Base-by-base conservation (phyloP, 2,888 invertebrate species). In the Mactromeris polynyma region DNA sequence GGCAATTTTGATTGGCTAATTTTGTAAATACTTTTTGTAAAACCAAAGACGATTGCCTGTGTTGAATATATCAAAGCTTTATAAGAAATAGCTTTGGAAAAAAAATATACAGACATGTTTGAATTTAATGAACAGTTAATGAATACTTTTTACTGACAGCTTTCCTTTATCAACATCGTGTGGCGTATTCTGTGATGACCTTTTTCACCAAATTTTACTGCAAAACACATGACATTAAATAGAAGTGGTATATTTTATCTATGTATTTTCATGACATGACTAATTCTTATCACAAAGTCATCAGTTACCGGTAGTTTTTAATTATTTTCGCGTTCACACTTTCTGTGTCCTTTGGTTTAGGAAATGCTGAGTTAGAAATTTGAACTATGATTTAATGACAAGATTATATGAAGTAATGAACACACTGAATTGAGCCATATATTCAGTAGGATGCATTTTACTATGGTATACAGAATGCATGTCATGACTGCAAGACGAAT, bases 201-300 rank as follows among this genome's bases (percentile, higher is more conserved):
- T 64, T 26, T 64, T 26, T 26, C 26, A 26, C 11, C 11, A 26
- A 64, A 6, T 6, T 26, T 26, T 64, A 26, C 26, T n/a, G 58
- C 58, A 64, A 64, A 51, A 26, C n/a, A 64, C 58, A 64, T 64
- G 58, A 64, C 58, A 64, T 64, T 4, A 4, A 11, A n/a, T 26
- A 26, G 58, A 26, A 26, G 58, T 64, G 58, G 58, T 26, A 64
- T 64, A 26, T 64, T 64, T 64, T 26, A 26, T 26, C n/a, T 11
- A 64, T 64, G n/a, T 64, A 26, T 46, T 46, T n/a, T 26, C 58
- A 64, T 64, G 58, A 58, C 58, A 58, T 58, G 58, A 51, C 51
- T 17, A 51, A 51, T 19, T 64, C 26, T n/a, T 64, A 64, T 64
- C 58, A 26, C 26, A 64, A n/a, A 64, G 0, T 26, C 26, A 7